Evolutionary conservation across 2,113 vertebrate species (phyloP), one percentile per base, ranked within the genome.

Genomic region (Tragulus kanchil): DNA sequence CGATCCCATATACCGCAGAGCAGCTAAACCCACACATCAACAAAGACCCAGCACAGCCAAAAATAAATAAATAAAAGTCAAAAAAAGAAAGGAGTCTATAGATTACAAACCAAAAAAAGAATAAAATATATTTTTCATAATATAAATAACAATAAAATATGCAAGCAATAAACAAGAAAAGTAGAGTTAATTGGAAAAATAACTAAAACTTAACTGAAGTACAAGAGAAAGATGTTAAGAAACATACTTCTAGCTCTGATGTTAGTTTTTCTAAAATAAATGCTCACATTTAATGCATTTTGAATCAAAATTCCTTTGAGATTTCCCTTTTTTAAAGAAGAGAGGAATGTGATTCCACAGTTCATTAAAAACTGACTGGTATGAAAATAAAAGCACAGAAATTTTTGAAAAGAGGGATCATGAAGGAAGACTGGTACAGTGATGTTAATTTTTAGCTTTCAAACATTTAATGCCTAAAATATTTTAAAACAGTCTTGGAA

Each of bases 191-290:
- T 25, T 64, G 21, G 75, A 50, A 58, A 87, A 64, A 58, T 65
- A 90, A 21, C 10, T 14, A 59, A 84, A 89, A 92, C 36, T 28
- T 92, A 21, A 94, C 11, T 61, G 45, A 94, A 83, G 19, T 50
- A 45, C 52, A 69, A 8, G 1, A 94, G 31, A 77, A 77, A 77
- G 52, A 77, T 5, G 11, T 64, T 69, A 92, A 62, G 61, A 62
- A 62, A 62, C 9, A 91, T 31, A 79, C 56, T 93, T 79, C 28
- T 75, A 86, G 58, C 50, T 21, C 13, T 54, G 8, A 92, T 61
- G 26, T 79, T 81, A 64, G 64, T 69, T 89, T 94, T 96, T 92
- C 73, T 54, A 71, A 92, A 85, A 73, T 71, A 86, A 85, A 91
- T 36, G 54, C 78, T 89, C 56, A 36, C 4, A 64, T 83, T 78